A percentile compares a stretch with the other conserved stretches of the same genome.
Conservation (phyloP, 1,140 invertebrate genomes). For the Tetranychus cinnabarinus region DNA sequence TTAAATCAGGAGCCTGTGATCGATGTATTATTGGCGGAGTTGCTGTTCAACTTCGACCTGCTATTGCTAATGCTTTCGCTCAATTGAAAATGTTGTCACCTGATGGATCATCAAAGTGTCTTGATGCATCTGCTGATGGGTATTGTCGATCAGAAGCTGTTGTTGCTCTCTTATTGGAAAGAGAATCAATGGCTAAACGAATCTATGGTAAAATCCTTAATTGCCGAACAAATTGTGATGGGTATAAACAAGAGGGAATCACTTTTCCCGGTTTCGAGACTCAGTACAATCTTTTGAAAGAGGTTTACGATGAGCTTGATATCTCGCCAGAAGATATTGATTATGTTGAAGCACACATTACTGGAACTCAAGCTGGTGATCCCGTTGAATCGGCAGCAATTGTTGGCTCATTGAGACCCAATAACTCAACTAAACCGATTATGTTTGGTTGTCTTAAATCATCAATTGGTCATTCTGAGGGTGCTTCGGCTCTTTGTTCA, state of each 20-base stretch:
- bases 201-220: constrained; percentile 36
- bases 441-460: constrained; percentile 86
- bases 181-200: constrained; percentile 15
- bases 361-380: constrained; percentile 53
- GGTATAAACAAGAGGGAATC: constrained; percentile 32
- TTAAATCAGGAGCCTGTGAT: not conserved
- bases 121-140: not conserved
- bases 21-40: constrained; percentile 21
- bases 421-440: constrained; percentile 32
- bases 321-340: constrained; percentile 19
- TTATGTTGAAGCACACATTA: constrained; percentile 27
- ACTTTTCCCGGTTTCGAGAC: constrained; percentile 8
- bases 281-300: constrained; percentile 19
- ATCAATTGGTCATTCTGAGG: constrained; percentile 92
- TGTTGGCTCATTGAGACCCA: constrained; percentile 54
- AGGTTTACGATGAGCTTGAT: constrained; percentile 19
- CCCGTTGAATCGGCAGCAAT: constrained; percentile 88
- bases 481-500: constrained; percentile 44
- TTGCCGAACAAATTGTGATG: constrained; percentile 65
- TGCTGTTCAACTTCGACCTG: constrained; percentile 53
- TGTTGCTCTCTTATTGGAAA: not conserved
- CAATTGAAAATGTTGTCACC: not conserved
- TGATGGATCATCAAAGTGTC: not conserved
- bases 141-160: constrained; percentile 1
- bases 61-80: constrained; percentile 8